A percentile compares a stretch with the other conserved stretches of the same genome.
phyloP scores from a whole-genome alignment of 2,113 vertebrate species.

The Harpagus bidentatus region DNA sequence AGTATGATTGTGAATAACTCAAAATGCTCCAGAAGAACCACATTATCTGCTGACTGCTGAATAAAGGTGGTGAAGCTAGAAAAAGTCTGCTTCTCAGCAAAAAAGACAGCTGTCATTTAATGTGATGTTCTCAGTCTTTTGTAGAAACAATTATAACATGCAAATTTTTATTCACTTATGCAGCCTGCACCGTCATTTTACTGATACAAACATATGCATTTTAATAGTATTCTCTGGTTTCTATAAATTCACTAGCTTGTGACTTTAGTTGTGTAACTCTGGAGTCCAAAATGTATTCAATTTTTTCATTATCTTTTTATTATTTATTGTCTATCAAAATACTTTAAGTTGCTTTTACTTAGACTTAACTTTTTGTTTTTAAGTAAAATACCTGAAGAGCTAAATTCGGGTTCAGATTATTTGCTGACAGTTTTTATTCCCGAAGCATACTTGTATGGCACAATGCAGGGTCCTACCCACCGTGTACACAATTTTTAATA shows the following conservation, averaged over 20 bases:
- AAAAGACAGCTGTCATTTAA: slow-evolving; percentile 17
- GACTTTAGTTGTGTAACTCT: neutral
- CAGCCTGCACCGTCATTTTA: neutral
- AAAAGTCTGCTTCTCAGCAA: neutral
- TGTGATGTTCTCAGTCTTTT: neutral
- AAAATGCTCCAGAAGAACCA: neutral
- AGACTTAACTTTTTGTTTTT: neutral
- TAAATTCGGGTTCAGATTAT: neutral
- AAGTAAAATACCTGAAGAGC: neutral
- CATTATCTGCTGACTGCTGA: neutral
- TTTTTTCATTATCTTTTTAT: neutral
- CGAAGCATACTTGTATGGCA: neutral
- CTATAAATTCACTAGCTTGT: neutral
- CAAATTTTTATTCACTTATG: neutral
- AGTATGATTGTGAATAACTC: neutral
- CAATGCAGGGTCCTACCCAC: neutral
- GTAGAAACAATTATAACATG: slow-evolving; percentile 1
- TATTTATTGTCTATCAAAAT: neutral
- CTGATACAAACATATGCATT: neutral
- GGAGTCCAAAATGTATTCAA: neutral
- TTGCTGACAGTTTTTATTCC: neutral
- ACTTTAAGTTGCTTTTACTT: neutral
- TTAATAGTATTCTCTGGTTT: neutral
- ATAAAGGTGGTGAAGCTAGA: neutral
- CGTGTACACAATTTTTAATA: neutral